Base-by-base conservation (phyloP, 2,113 vertebrate species). In the Elephas maximus region DNA sequence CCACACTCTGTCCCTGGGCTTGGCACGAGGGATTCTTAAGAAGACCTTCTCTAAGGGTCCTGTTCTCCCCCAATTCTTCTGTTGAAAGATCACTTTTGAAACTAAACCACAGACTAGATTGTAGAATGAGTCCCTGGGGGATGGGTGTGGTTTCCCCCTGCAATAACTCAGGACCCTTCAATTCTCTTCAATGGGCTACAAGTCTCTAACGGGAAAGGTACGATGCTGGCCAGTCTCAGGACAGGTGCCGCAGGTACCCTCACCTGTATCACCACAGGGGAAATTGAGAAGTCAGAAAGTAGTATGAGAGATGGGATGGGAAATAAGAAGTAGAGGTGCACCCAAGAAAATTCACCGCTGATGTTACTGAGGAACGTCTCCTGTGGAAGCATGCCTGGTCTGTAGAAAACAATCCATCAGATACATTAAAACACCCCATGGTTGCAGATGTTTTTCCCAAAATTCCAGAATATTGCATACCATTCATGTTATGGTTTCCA, bases 401-500 rank as follows among this genome's bases (percentile, higher is more conserved):
- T 74, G 24, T 57, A 30, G 76, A 1, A 63, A 83, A 79, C 24
- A n/a, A 30, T 51, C 24, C 28, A 37, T 44, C 33, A 51, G 26
- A 71, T 5, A 53, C 1, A 24, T 73, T 53, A 37, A 37, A 37
- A 37, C 45, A 48, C 15, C 8, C 53, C 15, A 0, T 53, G 51
- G 44, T 63, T 88, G 77, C 57, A 45, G 60, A 53, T 9, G 4
- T 17, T 92, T 85, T 85, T 45, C 6, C n/a, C 69, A 93, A 62
- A 63, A 91, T 83, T 78, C 91, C 65, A 87, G 60, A 93, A 93
- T 73, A 26, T 62, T n/a, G 78, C 76, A 82, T n/a, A 69, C 8
- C 69, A 62, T 37, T 80, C 20, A 20, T 79, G 60, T 44, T 82
- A 37, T 15, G 73, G 21, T 90, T 82, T 93, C 77, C 28, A 30